Percentiles rank a stretch among this genome's conserved stretches.
phyloP scores from a whole-genome alignment of 2,113 vertebrate genomes.

The Kryptolebias marmoratus region DNA sequence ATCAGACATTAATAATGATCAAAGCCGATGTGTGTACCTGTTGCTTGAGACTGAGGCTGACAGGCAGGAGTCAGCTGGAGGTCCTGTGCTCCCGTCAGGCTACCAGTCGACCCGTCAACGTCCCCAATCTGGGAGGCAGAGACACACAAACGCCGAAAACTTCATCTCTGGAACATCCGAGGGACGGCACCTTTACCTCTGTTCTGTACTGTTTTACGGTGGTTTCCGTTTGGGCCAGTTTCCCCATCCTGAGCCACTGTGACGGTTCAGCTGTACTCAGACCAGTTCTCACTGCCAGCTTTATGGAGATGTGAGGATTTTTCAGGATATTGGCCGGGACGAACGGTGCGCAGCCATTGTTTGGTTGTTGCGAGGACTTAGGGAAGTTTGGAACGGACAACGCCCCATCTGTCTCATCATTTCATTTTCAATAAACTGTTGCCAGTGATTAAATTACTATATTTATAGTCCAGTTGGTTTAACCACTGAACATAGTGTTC shows the following conservation, averaged over 20 bases:
- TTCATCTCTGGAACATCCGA: too few relatives aligned
- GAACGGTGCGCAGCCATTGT: not conserved
- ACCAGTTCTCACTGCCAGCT: too few relatives aligned
- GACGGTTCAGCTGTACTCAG: too few relatives aligned
- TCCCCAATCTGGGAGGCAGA: conserved; percentile 84
- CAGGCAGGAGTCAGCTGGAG: conserved; percentile 84
- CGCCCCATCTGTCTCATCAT: not conserved
- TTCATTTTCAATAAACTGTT: not conserved
- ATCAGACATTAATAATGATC: not conserved
- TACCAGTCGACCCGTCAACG: conserved; percentile 82
- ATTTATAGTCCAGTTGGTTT: not conserved
- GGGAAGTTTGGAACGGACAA: not conserved
- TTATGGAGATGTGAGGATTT: too few relatives aligned
- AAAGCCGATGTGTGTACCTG: conserved; percentile 63
- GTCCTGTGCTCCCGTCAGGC: conserved; percentile 83
- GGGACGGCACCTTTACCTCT: too few relatives aligned
- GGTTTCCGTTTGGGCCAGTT: too few relatives aligned
- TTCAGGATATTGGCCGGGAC: not conserved
- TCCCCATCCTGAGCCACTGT: too few relatives aligned
- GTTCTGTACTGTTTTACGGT: too few relatives aligned
- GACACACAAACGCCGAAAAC: conserved; percentile 7
- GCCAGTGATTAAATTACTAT: not conserved
- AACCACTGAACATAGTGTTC: not conserved
- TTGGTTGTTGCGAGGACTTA: not conserved
- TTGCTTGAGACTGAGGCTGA: conserved; percentile 88